phyloP scores from a whole-genome alignment of 2,797 vertebrate genomes.

The Anniella stebbinsi region DNA sequence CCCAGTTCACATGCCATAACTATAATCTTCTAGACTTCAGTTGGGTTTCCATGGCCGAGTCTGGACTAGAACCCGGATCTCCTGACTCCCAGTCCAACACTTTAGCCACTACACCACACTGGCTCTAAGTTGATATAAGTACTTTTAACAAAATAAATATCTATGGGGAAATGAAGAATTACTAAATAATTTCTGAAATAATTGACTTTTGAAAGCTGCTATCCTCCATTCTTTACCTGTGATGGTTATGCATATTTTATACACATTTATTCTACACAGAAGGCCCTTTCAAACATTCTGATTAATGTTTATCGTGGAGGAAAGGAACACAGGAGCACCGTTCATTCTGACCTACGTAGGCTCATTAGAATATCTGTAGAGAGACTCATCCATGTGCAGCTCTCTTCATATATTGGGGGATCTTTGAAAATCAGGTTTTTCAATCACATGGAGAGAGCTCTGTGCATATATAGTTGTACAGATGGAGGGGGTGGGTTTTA shows the following conservation, averaged over 20 bases:
- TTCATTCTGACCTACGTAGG: background rate
- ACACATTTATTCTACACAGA: background rate
- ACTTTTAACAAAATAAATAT: background rate
- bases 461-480: background rate
- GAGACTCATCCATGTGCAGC: background rate
- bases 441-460: background rate
- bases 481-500: background rate
- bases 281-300: background rate
- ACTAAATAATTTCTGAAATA: background rate
- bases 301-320: background rate
- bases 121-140: no score
- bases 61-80: no score
- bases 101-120: no score
- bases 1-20: no score
- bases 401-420: background rate
- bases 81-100: no score
- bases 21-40: no score
- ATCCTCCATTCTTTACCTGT: no score
- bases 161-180: background rate
- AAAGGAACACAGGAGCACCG: background rate
- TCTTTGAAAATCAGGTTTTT: background rate
- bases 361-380: background rate
- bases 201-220: background rate
- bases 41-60: no score
- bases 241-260: background rate